A percentile compares a stretch with the other conserved stretches of the same genome.
Evolutionary conservation across 1,140 invertebrate genomes (phyloP).

Genomic region (Sycophila sp.): DNA sequence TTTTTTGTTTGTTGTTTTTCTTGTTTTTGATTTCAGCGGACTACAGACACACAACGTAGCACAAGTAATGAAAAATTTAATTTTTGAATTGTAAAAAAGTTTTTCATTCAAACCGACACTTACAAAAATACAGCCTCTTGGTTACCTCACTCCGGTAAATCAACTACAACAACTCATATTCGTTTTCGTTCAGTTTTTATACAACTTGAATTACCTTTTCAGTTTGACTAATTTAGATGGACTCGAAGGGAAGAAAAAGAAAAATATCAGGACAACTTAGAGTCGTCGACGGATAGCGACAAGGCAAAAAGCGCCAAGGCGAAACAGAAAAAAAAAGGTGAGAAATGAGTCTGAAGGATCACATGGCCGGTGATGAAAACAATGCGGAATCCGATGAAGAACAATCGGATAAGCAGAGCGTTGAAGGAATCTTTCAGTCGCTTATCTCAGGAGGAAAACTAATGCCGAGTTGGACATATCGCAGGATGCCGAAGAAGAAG

Average conservation of each 20-base stretch:
- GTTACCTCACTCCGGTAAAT: no score
- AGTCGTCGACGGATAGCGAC: neutral
- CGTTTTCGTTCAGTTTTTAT: no score
- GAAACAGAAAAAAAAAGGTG: conserved; percentile 9
- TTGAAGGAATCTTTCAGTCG: no score
- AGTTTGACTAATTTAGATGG: conserved; percentile 45
- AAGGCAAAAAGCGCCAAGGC: neutral
- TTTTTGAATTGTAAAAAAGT: no score
- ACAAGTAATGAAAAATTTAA: no score
- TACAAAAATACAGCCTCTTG: conserved; percentile 5
- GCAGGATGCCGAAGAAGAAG: conserved; percentile 45
- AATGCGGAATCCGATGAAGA: neutral
- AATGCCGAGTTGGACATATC: conserved; percentile 42
- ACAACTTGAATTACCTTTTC: conserved; percentile 32
- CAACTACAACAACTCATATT: no score
- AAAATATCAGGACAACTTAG: conserved; percentile 4
- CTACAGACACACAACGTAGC: no score
- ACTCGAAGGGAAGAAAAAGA: conserved; percentile 33
- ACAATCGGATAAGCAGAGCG: neutral
- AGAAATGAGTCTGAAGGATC: neutral
- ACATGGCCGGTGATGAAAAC: neutral
- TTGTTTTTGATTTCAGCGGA: no score
- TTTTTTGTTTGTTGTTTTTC: no score
- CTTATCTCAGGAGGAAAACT: conserved; percentile 26
- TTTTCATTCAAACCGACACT: no score